Evolutionary conservation across 1,140 invertebrate genomes (phyloP), one percentile per base, ranked within the genome.

Genomic region (Nylanderia fulva): DNA sequence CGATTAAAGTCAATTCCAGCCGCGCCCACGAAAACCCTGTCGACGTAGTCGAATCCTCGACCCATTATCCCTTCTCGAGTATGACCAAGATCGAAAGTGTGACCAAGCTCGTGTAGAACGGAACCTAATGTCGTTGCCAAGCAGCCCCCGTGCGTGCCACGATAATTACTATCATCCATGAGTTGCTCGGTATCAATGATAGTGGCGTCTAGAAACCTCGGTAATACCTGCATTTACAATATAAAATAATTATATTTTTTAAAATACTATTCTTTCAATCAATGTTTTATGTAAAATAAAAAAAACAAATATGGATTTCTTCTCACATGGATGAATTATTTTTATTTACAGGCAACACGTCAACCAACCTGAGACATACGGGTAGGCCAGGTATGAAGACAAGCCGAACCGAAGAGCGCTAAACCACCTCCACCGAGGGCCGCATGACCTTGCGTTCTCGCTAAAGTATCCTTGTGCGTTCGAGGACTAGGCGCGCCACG

Each of bases 61-160:
- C 98, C 98, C 99, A 99, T 99, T 63, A 99, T 98, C 8, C 99
- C 98, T 87, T 97, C 96, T 86, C 96, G 95, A 0, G 98, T 98
- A 93, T 99, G 98, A 0, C 98, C 98, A 48, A 99, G 96, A 94
- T 99, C 98, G 93, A 99, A 99, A 1, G 98, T 98, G 93, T 99
- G 99, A 15, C 98, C 98, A 60, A 99, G 94, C 95, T 99, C 99
- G 95, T 99, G 99, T 39, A 98, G 96, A 8, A 98, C 97, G n/a
- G 98, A 98, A 5, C 99, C 99, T 42, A 99, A 94, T 21, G 98
- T 98, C 13, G 98, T 99, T 4, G 98, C 97, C 95, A 98, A 98
- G 91, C 98, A 98, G 33, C 98, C 98, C 74, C 98, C 98, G 88
- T 97, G 96, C 0, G 97, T 98, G 11, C 97, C 96, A 71, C 98